Percentiles rank a stretch among this genome's conserved stretches.
phyloP scores from a whole-genome alignment of 2,888 invertebrate species.

The Leucoptera coffeella region DNA sequence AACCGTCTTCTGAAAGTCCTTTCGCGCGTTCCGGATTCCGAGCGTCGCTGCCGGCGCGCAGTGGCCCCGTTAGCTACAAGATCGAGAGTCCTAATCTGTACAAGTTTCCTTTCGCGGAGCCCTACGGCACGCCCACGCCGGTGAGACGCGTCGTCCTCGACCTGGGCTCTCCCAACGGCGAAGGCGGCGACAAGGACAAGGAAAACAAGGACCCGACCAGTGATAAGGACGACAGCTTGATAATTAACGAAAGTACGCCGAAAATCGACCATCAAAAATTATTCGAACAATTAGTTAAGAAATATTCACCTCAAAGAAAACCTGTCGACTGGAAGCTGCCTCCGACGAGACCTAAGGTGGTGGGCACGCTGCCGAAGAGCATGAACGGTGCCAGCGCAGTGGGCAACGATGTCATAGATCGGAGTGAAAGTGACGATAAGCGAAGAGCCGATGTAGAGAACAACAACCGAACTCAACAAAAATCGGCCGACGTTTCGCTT shows the following conservation, averaged over 20 bases:
- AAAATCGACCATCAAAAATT: constrained; percentile 36
- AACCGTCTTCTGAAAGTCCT: constrained; percentile 23
- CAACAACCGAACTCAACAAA: background rate
- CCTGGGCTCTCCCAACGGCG: constrained; percentile 14
- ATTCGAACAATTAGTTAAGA: constrained; percentile 36
- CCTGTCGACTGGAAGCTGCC: constrained; percentile 40
- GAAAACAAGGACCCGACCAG: constrained; percentile 24
- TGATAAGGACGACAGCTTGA: constrained; percentile 21
- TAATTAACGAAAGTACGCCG: constrained; percentile 16
- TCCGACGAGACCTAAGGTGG: constrained; percentile 36
- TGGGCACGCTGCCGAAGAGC: constrained; percentile 30
- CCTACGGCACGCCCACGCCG: constrained; percentile 39
- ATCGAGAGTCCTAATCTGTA: constrained; percentile 40
- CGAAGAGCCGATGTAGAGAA: constrained; percentile 3
- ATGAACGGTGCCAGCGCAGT: too few species aligned
- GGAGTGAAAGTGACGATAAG: background rate
- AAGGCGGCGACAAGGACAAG: constrained; percentile 18
- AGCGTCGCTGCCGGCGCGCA: constrained; percentile 30
- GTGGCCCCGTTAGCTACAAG: constrained; percentile 25
- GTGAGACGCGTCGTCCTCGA: constrained; percentile 25
- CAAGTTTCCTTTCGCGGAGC: constrained; percentile 47
- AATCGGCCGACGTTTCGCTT: constrained; percentile 19
- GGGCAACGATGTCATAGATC: background rate
- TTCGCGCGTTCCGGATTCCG: constrained; percentile 28
- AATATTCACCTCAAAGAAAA: constrained; percentile 41